These are phyloP conservation scores for Cryptosula pallasiana DNA, from an alignment of 2,888 invertebrate species.

Conservation along the genomic window DNA sequence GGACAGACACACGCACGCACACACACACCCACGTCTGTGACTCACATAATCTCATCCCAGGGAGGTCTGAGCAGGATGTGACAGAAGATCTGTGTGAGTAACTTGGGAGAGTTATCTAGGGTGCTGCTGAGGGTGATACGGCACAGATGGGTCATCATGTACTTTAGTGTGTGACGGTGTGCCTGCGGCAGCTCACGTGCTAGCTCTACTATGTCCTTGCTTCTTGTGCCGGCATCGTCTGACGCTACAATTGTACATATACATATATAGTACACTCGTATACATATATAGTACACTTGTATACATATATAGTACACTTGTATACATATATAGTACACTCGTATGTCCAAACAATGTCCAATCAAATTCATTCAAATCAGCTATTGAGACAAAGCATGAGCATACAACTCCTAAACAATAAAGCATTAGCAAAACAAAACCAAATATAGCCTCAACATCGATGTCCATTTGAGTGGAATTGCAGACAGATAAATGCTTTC, in stretches of 20 bases:
- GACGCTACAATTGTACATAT: neutral
- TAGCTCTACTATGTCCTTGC: slow-evolving; percentile 43
- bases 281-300: neutral
- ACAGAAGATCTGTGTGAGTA: slow-evolving; percentile 66
- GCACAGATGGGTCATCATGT: slow-evolving; percentile 67
- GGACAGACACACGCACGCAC: too few species aligned
- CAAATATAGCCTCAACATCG: too few species aligned
- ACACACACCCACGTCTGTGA: too few species aligned
- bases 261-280: neutral
- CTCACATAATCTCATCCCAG: slow-evolving; percentile 72
- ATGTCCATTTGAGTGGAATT: too few species aligned
- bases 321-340: neutral
- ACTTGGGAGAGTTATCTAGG: slow-evolving; percentile 59
- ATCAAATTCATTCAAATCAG: too few species aligned
- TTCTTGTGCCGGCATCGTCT: neutral
- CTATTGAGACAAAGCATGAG: too few species aligned
- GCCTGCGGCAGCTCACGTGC: slow-evolving; percentile 63
- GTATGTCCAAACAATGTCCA: too few species aligned
- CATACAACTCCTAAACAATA: too few species aligned
- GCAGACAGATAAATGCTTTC: too few species aligned
- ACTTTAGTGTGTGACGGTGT: slow-evolving; percentile 62
- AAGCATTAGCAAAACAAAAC: too few species aligned
- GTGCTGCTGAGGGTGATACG: slow-evolving; percentile 65
- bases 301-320: neutral
- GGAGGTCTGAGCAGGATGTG: slow-evolving; percentile 69